A percentile compares a stretch with the other conserved stretches of the same genome.
phyloP scores from a whole-genome alignment of 2,113 vertebrate species.

The Capreolus pygargus region DNA sequence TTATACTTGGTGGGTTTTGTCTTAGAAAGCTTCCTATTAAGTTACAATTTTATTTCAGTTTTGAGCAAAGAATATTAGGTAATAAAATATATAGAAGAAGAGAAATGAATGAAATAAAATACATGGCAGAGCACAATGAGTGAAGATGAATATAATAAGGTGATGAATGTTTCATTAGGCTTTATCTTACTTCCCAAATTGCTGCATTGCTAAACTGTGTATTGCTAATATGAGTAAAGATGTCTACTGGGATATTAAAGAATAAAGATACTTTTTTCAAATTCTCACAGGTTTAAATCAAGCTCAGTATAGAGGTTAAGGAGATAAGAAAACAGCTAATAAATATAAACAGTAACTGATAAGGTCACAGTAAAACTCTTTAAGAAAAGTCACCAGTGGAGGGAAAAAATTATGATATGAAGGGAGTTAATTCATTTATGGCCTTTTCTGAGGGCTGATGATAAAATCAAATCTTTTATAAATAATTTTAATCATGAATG shows the following conservation, averaged over 20 bases:
- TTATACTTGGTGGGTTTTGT: not conserved
- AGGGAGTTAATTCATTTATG: not conserved
- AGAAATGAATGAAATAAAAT: conserved; percentile 7
- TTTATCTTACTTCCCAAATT: not conserved
- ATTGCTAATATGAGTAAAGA: not conserved
- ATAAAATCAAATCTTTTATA: not conserved
- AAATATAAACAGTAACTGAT: not conserved
- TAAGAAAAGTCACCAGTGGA: not conserved
- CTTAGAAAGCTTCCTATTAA: not conserved
- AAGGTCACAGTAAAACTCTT: not conserved
- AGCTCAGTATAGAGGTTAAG: not conserved
- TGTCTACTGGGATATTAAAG: not conserved
- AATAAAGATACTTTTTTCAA: not conserved
- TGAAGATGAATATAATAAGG: not conserved
- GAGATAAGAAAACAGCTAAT: not conserved
- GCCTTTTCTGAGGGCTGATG: not conserved
- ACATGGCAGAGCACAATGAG: not conserved
- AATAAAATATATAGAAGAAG: not conserved
- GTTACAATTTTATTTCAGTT: not conserved
- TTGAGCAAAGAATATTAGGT: not conserved
- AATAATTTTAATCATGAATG: conserved; percentile 14
- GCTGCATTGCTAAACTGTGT: not conserved
- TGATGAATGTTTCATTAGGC: not conserved
- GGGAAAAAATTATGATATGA: not conserved
- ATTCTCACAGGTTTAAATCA: not conserved